Evolutionary conservation across 2,888 invertebrate species (phyloP).

Genomic region (Nephrocerus scutellatus): DNA sequence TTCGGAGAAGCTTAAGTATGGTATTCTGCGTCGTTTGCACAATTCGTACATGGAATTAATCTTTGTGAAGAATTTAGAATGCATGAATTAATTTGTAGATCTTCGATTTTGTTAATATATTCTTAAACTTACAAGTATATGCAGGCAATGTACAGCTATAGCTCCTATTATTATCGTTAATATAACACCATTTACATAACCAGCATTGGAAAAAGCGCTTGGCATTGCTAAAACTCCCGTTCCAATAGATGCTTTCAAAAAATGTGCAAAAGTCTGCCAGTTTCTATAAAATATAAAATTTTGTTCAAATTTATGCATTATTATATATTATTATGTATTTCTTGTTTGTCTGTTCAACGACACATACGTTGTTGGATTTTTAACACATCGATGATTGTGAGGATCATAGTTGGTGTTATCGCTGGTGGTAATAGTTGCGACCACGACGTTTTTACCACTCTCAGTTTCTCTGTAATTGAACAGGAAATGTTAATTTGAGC

Average conservation of each 20-base stretch:
- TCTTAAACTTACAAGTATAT: constrained; percentile 63
- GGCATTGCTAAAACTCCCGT: constrained; percentile 97
- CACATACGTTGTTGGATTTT: constrained; percentile 66
- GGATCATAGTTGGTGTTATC: constrained; percentile 57
- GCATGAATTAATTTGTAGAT: background rate
- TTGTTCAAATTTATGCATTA: too few relatives aligned
- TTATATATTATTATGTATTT: too few relatives aligned
- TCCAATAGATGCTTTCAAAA: constrained; percentile 91
- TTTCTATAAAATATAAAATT: constrained; percentile 61
- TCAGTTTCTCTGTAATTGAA: background rate
- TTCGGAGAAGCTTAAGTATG: constrained; percentile 75
- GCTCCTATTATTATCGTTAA: constrained; percentile 79
- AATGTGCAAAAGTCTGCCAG: constrained; percentile 80
- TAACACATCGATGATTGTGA: constrained; percentile 66
- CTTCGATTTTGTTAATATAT: background rate
- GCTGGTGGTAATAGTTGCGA: constrained; percentile 1
- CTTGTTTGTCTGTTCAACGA: background rate
- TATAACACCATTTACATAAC: constrained; percentile 77
- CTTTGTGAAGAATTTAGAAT: constrained; percentile 20
- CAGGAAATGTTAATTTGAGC: background rate
- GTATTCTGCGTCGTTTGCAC: constrained; percentile 60
- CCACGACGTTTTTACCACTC: background rate
- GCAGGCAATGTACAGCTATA: constrained; percentile 91
- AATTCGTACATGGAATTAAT: constrained; percentile 39
- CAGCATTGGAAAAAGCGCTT: constrained; percentile 74